Conservation (phyloP, 2,113 vertebrate species). For the Climacteris rufus region DNA sequence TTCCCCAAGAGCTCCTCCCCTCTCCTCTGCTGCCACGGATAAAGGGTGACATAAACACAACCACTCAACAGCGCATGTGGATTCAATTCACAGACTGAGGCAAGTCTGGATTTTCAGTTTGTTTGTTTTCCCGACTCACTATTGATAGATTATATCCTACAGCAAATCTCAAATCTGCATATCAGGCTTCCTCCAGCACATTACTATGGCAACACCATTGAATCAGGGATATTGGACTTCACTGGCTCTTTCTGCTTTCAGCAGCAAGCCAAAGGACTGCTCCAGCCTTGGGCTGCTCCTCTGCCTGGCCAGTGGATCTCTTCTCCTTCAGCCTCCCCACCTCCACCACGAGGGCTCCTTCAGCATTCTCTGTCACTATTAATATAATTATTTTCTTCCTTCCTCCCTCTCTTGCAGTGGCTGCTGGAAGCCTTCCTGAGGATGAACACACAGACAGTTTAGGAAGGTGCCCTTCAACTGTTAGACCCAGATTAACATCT, state of each 20-base stretch:
- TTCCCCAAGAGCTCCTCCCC: background rate
- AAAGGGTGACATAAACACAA: rapidly evolving
- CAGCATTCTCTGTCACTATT: background rate
- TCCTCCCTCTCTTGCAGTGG: background rate
- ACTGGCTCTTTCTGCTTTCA: background rate
- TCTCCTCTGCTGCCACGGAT: background rate
- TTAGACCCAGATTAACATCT: background rate
- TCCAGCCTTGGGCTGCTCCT: background rate
- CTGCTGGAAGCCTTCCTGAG: background rate
- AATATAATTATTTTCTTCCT: background rate
- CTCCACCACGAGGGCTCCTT: background rate
- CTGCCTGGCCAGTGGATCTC: background rate
- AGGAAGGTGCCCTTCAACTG: background rate
- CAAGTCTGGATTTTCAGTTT: background rate
- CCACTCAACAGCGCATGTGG: rapidly evolving
- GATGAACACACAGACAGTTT: background rate
- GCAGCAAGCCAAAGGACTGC: background rate
- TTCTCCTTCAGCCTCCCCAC: background rate
- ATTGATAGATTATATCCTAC: background rate
- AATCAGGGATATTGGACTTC: background rate
- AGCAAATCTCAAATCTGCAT: background rate
- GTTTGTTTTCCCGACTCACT: background rate
- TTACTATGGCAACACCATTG: slow-evolving; percentile 6
- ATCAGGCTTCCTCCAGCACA: background rate
- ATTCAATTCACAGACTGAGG: background rate